phyloP scores from a whole-genome alignment of 2,113 vertebrate species.

The Gadus chalcogrammus region DNA sequence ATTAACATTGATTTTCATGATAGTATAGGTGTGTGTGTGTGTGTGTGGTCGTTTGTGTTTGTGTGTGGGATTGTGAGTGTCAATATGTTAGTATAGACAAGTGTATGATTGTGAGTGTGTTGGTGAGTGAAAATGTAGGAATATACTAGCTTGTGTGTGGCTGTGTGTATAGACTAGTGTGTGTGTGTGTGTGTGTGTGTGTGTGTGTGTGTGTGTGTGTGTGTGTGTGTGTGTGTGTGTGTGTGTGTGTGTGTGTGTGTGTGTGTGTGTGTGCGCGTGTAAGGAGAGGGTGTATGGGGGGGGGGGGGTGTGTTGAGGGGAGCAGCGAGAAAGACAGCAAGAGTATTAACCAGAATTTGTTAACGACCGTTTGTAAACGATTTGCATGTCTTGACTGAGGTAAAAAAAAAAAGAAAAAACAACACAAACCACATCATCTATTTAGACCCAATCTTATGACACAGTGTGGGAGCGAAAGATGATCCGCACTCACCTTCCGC shows the following conservation, averaged over 20 bases:
- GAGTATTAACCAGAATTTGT: not conserved
- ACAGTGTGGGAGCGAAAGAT: not conserved
- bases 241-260: too few relatives aligned
- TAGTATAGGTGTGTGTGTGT: not conserved
- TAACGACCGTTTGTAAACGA: not conserved
- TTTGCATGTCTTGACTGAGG: not conserved
- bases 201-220: too few relatives aligned
- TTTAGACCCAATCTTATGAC: not conserved
- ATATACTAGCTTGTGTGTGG: too few relatives aligned
- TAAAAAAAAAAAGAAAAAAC: not conserved
- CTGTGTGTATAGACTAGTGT: too few relatives aligned
- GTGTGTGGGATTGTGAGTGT: not conserved
- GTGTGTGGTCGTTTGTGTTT: not conserved
- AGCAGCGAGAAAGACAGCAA: not conserved
- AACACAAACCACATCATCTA: not conserved
- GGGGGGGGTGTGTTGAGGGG: not conserved
- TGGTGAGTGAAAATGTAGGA: too few relatives aligned
- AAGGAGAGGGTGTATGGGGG: not conserved
- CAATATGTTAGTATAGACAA: too few relatives aligned
- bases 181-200: too few relatives aligned
- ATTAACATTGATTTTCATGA: too few relatives aligned
- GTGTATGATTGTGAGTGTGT: too few relatives aligned
- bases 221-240: too few relatives aligned
- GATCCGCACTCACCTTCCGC: slow-evolving; percentile 90
- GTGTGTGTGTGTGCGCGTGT: not conserved